Evolutionary conservation across 2,888 invertebrate genomes (phyloP).

Genomic region (Eupsilia transversa): DNA sequence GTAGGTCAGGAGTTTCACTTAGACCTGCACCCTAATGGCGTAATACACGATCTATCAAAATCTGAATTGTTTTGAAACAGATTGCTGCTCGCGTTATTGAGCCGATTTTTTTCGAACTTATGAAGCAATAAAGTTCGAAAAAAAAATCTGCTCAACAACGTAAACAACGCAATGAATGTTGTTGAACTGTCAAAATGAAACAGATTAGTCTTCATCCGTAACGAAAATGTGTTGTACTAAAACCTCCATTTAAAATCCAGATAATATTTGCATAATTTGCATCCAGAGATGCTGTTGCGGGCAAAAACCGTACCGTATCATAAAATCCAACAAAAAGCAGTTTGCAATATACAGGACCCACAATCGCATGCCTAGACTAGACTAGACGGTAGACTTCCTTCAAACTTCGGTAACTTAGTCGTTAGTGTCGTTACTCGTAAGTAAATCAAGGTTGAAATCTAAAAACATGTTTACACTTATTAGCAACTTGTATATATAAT

Average conservation of each 20-base stretch:
- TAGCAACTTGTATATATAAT: conserved; percentile 8
- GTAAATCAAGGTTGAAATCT: conserved; percentile 23
- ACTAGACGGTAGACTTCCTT: not conserved
- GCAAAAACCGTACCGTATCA: not conserved
- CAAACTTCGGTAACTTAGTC: not conserved
- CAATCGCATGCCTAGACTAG: too few species aligned
- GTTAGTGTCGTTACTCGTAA: not conserved
- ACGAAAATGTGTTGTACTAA: too few species aligned
- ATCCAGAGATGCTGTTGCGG: not conserved
- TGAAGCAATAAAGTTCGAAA: too few species aligned
- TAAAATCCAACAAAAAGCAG: not conserved
- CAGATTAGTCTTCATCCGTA: too few species aligned
- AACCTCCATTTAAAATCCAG: conserved; percentile 1
- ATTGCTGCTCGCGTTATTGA: too few species aligned
- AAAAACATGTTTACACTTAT: not conserved
- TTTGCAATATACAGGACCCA: not conserved
- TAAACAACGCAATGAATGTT: too few species aligned
- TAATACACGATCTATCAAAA: too few species aligned
- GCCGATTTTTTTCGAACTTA: too few species aligned
- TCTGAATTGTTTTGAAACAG: too few species aligned
- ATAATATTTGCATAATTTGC: not conserved
- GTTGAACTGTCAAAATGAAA: too few species aligned
- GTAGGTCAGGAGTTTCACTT: not conserved
- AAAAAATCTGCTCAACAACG: too few species aligned
- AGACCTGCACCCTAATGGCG: too few species aligned